These are phyloP conservation scores for Propithecus deckenii DNA, from an alignment of 2,797 vertebrate genomes.

Conservation along the genomic window DNA sequence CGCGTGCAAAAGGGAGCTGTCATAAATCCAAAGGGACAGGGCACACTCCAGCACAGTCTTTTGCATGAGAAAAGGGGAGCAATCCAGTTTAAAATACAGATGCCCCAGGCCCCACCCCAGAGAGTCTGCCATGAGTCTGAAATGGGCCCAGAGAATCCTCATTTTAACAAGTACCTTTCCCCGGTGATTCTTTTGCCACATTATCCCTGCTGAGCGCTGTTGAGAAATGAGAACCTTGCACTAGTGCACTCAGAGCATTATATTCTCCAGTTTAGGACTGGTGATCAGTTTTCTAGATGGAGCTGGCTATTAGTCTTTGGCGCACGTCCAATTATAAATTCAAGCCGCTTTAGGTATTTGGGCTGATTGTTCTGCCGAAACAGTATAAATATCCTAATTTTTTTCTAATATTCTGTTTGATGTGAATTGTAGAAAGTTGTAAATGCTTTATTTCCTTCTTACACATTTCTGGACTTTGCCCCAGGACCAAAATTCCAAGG, in stretches of 20 bases:
- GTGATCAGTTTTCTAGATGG: background rate
- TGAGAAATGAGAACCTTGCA: background rate
- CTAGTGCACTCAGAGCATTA: background rate
- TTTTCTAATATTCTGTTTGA: background rate
- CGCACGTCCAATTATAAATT: background rate
- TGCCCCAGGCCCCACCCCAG: background rate
- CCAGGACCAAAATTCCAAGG: background rate
- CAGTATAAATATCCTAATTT: background rate
- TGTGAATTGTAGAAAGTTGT: background rate
- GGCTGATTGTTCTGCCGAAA: background rate
- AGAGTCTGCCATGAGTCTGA: background rate
- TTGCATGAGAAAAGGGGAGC: background rate
- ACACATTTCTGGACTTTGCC: background rate
- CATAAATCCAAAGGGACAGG: background rate
- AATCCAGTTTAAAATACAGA: background rate
- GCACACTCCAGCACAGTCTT: background rate
- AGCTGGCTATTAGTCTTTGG: background rate
- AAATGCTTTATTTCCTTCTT: slow-evolving; percentile 6
- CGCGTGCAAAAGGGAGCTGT: background rate
- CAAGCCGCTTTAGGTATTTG: background rate
- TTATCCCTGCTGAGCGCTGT: background rate
- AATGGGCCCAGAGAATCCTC: background rate
- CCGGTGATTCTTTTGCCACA: background rate
- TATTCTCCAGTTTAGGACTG: background rate
- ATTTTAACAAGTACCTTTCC: background rate